Percentiles rank a stretch among this genome's conserved stretches.
These are phyloP conservation scores for Pao palembangensis DNA, from an alignment of 2,113 vertebrate genomes.

Conservation along the genomic window DNA sequence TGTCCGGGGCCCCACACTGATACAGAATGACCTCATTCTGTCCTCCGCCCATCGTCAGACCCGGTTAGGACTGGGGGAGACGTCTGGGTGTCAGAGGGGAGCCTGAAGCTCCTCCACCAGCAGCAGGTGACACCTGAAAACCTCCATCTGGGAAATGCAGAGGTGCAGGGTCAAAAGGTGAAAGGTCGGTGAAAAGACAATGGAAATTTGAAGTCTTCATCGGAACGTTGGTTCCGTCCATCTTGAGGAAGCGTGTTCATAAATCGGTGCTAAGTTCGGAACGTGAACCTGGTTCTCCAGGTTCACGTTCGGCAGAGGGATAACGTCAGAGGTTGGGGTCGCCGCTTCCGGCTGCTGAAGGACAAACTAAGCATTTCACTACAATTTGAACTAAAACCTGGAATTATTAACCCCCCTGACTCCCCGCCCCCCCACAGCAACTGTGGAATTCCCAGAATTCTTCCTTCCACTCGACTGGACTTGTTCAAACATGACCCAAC, in stretches of 20 bases:
- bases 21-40: constrained; percentile 18
- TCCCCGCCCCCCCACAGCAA: no score
- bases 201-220: background rate
- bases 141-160: background rate
- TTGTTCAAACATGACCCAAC: constrained; percentile 2
- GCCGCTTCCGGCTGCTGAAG: background rate
- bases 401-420: no score
- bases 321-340: fast-evolving
- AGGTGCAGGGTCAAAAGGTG: no score
- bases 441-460: background rate
- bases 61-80: no score
- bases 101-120: no score
- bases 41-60: no score
- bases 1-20: background rate
- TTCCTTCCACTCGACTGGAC: background rate
- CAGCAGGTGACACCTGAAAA: no score
- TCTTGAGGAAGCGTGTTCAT: no score
- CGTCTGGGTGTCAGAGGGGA: no score
- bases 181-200: background rate
- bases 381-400: no score
- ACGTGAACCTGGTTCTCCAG: background rate
- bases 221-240: background rate
- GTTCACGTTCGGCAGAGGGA: background rate
- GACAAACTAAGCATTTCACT: background rate
- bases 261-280: no score